Base-by-base conservation (phyloP, 2,113 vertebrate genomes). In the Triplophysa dalaica region DNA sequence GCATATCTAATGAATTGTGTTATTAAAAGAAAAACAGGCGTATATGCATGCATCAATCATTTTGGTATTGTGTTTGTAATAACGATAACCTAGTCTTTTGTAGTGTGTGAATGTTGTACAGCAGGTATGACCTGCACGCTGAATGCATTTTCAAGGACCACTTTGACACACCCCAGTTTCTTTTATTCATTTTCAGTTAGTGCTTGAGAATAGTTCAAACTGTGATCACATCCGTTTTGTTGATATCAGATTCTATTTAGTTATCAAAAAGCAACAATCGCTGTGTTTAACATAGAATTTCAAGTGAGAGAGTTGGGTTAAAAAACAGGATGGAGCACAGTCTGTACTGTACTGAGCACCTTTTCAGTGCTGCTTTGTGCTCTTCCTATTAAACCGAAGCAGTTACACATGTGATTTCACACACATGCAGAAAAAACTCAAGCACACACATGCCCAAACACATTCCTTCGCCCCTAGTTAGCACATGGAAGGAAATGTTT, bases 401-500 rank as follows among this genome's bases (percentile, higher is more conserved):
- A 26, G 48, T 75, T 5, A 62, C 58, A 63, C 60, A 45, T 74
- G 41, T n/a, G 16, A 26, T 75, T 22, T 50, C 24, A 6, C 16
- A 19, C 62, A 29, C 19, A 43, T 74, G 11, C 56, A 75, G 62
- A 21, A 17, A 38, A 69, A 21, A 56, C 19, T 19, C 43, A 67
- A 81, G 82, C 81, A 86, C 85, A 88, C 79, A 81, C 82, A 84
- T 79, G 76, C 75, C 80, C 73, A 86, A 80, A 80, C 84, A 82
- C 80, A 84, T 70, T 85, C 70, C 67, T 26, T 78, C 84, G 86
- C 84, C 85, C 87, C 83, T 82, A 84, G 86, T 88, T 86, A 85
- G 81, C 83, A 86, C 86, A 89, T 88, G 86, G 79, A 83, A 74
- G 81, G 76, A 87, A 87, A 88, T 88, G 86, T 86, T 88, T 90